A percentile compares a stretch with the other conserved stretches of the same genome.
phyloP scores from a whole-genome alignment of 2,113 vertebrate species.

The Hemiprocne comata region DNA sequence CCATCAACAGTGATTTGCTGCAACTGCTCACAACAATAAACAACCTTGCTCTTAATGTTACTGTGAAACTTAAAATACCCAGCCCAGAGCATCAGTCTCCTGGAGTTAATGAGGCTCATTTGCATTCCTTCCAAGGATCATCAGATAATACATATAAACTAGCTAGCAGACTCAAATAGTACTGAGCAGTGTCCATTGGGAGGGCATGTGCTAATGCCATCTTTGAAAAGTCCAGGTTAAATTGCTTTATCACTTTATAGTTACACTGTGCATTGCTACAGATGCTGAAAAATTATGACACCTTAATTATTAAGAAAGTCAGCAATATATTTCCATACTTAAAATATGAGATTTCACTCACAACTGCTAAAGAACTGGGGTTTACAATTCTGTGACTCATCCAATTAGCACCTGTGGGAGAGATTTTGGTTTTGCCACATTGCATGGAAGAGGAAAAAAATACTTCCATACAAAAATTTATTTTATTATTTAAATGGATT shows the following conservation, averaged over 20 bases:
- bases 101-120: conserved; percentile 37
- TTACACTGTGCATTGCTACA: not conserved
- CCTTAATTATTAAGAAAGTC: not conserved
- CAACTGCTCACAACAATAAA: conserved; percentile 18
- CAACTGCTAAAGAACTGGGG: not conserved
- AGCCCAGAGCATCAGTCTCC: not conserved
- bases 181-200: not conserved
- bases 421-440: not conserved
- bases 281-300: not conserved
- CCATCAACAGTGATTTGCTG: not conserved
- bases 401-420: not conserved
- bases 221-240: not conserved
- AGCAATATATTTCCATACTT: not conserved
- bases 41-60: not conserved
- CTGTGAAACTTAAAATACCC: not conserved
- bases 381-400: not conserved
- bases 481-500: not conserved
- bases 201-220: not conserved
- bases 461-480: not conserved
- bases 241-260: not conserved
- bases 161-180: not conserved
- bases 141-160: not conserved
- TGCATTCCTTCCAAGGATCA: conserved; percentile 24
- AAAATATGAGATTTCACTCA: not conserved
- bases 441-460: not conserved